Conservation (phyloP, 2,113 vertebrate species). For the Nycticryphes semicollaris region DNA sequence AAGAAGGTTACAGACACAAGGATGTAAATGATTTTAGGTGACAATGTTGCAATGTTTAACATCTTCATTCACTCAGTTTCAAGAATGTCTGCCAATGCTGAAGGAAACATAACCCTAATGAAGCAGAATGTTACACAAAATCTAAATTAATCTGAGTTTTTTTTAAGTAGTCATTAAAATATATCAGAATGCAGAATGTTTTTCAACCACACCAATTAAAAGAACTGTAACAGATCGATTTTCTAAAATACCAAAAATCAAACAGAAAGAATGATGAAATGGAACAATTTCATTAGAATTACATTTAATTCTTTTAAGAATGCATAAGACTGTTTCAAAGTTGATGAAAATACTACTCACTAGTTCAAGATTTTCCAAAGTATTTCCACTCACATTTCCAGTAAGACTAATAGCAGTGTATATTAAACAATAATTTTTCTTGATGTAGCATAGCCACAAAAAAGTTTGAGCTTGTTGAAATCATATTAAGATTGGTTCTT, state of each 20-base stretch:
- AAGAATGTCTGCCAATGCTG: neutral
- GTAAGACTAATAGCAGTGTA: neutral
- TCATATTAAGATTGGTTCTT: neutral
- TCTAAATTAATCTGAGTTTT: constrained; percentile 1
- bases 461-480: neutral
- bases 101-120: constrained; percentile 10
- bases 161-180: constrained; percentile 5
- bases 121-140: constrained; percentile 22
- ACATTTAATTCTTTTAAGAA: neutral
- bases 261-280: neutral
- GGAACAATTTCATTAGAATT: neutral
- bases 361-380: neutral
- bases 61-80: neutral
- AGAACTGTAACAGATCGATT: neutral
- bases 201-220: neutral
- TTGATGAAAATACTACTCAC: neutral
- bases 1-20: neutral
- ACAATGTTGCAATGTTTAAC: neutral
- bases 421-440: neutral
- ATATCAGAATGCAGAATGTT: neutral
- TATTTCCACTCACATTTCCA: neutral
- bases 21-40: neutral
- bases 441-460: neutral
- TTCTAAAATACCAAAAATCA: neutral
- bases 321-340: neutral